Conservation (phyloP, 2,888 invertebrate genomes). For the Phaonia tiefii region DNA sequence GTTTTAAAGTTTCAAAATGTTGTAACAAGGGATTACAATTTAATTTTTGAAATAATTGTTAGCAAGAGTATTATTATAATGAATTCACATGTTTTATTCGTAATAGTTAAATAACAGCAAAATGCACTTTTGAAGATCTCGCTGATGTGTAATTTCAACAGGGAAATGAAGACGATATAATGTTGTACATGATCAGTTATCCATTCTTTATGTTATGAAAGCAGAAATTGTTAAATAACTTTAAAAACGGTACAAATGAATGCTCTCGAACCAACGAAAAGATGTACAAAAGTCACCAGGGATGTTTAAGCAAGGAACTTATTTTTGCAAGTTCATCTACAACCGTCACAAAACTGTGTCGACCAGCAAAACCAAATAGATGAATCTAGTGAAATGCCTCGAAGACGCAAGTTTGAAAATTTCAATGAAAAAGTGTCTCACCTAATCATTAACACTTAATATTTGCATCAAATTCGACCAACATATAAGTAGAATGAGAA, state of each 20-base stretch:
- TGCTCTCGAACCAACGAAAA: not conserved
- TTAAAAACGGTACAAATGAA: slow-evolving; percentile 1
- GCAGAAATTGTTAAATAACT: not conserved
- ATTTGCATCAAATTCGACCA: not conserved
- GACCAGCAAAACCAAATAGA: slow-evolving; percentile 1
- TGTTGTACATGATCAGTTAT: not conserved
- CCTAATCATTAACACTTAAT: not conserved
- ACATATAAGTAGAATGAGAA: not conserved
- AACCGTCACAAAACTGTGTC: not conserved
- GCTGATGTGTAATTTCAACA: not conserved
- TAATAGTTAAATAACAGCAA: not conserved
- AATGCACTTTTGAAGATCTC: not conserved
- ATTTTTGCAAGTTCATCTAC: not conserved
- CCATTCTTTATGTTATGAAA: not conserved
- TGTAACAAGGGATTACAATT: too few species aligned
- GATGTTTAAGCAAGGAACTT: not conserved
- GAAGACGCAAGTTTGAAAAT: slow-evolving; percentile 1
- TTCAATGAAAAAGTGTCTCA: not conserved
- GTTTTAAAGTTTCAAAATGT: too few species aligned
- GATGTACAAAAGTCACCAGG: not conserved
- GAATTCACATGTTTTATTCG: too few species aligned
- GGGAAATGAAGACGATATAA: slow-evolving; percentile 1
- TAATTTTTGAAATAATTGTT: too few species aligned
- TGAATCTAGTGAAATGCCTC: not conserved
- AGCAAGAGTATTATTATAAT: too few species aligned